phyloP scores from a whole-genome alignment of 2,888 invertebrate genomes.

The Neoaliturus tenellus region DNA sequence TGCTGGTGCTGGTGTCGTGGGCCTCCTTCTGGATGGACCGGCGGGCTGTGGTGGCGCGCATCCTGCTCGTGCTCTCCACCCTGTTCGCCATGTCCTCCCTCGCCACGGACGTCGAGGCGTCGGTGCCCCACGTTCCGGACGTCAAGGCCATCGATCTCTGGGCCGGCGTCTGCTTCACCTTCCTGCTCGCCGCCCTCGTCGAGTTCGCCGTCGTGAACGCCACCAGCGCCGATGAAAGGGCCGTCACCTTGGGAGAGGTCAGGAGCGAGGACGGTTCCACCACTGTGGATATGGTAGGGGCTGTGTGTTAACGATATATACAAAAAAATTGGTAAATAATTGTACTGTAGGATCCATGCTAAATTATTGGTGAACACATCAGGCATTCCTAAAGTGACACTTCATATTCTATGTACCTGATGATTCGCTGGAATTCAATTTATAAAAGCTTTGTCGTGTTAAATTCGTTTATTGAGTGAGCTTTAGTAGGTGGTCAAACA shows the following conservation, averaged over 20 bases:
- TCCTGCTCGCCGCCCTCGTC: slow-evolving; percentile 25
- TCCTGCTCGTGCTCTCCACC: slow-evolving; percentile 24
- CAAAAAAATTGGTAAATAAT: too few species aligned
- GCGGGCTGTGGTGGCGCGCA: slow-evolving; percentile 25
- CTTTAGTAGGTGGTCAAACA: too few species aligned
- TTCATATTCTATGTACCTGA: too few species aligned
- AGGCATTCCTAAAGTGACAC: too few species aligned
- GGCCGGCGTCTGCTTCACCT: slow-evolving; percentile 21
- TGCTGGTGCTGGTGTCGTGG: slow-evolving; percentile 39
- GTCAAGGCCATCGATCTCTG: slow-evolving; percentile 43
- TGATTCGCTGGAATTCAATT: too few species aligned
- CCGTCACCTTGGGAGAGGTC: not conserved
- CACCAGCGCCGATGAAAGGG: not conserved
- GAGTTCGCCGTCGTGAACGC: slow-evolving; percentile 37
- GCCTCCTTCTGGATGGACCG: slow-evolving; percentile 30
- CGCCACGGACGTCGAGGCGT: slow-evolving; percentile 24
- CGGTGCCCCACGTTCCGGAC: slow-evolving; percentile 21
- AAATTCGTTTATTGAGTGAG: too few species aligned
- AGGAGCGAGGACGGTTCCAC: not conserved
- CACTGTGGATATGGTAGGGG: slow-evolving; percentile 27
- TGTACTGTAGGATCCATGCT: too few species aligned
- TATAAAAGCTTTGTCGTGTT: too few species aligned
- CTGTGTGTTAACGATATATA: too few species aligned
- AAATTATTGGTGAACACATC: too few species aligned
- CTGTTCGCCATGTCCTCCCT: slow-evolving; percentile 40